Conservation (phyloP, 2,888 invertebrate species). For the Cancer borealis region DNA sequence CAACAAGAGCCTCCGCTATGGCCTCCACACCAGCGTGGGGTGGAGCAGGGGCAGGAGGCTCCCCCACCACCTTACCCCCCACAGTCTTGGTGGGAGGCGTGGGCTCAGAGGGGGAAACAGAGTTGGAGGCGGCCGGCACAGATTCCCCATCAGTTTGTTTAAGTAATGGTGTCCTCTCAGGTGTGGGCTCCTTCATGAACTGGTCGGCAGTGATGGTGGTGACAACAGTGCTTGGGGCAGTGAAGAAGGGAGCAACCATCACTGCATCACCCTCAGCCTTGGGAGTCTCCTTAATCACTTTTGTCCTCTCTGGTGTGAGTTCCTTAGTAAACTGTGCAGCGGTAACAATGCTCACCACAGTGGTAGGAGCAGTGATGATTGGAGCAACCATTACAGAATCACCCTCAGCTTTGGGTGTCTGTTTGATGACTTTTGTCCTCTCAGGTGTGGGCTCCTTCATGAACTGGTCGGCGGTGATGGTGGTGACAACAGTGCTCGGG, state of each 20-base stretch:
- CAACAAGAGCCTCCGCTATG: slow-evolving; percentile 66
- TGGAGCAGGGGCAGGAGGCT: slow-evolving; percentile 33
- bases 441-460: not conserved
- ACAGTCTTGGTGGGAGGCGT: slow-evolving; percentile 35
- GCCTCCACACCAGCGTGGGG: slow-evolving; percentile 54
- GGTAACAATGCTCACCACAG: not conserved
- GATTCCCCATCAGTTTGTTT: not conserved
- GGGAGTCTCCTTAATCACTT: not conserved
- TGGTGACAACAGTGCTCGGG: not conserved
- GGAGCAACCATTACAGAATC: not conserved
- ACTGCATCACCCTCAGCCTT: not conserved
- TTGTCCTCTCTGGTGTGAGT: not conserved
- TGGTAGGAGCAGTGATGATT: not conserved
- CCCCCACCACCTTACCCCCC: not conserved
- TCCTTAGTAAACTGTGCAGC: slow-evolving; percentile 26
- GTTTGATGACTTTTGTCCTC: not conserved
- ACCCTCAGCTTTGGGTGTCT: not conserved
- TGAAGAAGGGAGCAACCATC: not conserved
- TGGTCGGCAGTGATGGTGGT: not conserved
- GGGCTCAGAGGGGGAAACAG: not conserved
- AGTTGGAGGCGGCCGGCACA: too few relatives aligned
- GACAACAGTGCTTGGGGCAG: not conserved
- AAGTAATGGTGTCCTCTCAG: not conserved
- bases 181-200: not conserved
- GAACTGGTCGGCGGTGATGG: slow-evolving; percentile 9